Evolutionary conservation across 2,797 vertebrate species (phyloP), one percentile per base, ranked within the genome.

Genomic region (Dromococcyx pavoninus): DNA sequence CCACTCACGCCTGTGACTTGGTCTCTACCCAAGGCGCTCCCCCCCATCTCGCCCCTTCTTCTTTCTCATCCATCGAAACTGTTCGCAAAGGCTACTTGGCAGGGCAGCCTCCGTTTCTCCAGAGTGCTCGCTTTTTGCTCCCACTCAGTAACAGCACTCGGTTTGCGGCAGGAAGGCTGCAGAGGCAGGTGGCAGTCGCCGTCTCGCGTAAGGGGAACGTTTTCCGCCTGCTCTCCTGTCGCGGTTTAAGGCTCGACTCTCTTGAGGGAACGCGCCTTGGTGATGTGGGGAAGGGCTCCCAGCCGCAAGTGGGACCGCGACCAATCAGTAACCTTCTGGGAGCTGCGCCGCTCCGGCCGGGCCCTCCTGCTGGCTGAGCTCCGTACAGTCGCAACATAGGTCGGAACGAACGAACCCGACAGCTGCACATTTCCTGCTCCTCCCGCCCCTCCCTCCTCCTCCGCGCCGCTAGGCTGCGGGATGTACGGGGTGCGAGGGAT

Each of bases 401-500:
- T 89, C 86, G 14, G 35, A 16, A 22, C 0, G n/a, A n/a, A n/a
- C 0, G 6, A 32, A 43, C 22, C 8, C 15, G 5, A 57, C 30
- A 27, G 23, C 19, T 6, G 9, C 14, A 15, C 5, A 7, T 4
- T 8, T 21, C 12, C 5, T 3, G 3, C 3, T 32, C n/a, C 4
- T 10, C n/a, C n/a, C n/a, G n/a, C n/a, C n/a, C n/a, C n/a, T n/a
- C n/a, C n/a, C n/a, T n/a, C n/a, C n/a, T 18, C 71, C 35, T 28
- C 48, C 30, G 30, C 30, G 30, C 23, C 4, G 13, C 21, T 3
- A 15, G 17, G 6, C 18, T 28, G 4, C 17, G 17, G 15, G 13
- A 5, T 6, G n/a, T 9, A 4, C 7, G 4, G 16, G 3, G 4
- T 10, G 37, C 9, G n/a, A 48, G 4, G 53, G 3, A 17, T 3